Percentiles rank a stretch among this genome's conserved stretches.
These are phyloP conservation scores for Halocynthia aurantium DNA, from an alignment of 23 tunicate species.

Conservation along the genomic window DNA sequence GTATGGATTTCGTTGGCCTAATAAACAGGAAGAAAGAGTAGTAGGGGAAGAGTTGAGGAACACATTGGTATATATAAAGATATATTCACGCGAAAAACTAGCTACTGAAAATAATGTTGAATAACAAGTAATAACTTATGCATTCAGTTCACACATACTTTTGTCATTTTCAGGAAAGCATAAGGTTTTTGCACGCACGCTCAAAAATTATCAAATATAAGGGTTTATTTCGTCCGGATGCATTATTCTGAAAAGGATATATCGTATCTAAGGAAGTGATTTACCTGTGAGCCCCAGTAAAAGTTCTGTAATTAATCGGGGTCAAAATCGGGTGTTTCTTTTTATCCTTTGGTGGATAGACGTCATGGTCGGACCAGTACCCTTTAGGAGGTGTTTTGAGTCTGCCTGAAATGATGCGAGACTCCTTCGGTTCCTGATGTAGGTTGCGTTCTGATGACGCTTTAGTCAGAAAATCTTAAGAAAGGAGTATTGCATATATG, in stretches of 20 bases:
- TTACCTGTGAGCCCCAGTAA: slow-evolving; percentile 77
- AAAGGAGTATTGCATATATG: neutral
- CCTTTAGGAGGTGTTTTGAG: slow-evolving; percentile 74
- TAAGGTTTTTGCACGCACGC: no score
- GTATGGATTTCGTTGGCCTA: slow-evolving; percentile 59
- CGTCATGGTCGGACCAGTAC: slow-evolving; percentile 82
- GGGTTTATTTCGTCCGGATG: no score
- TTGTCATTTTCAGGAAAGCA: no score
- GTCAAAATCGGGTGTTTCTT: slow-evolving; percentile 31
- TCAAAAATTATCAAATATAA: no score
- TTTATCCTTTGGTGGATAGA: slow-evolving; percentile 10
- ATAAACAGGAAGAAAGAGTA: no score
- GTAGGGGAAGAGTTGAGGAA: no score
- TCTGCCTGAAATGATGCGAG: slow-evolving; percentile 6
- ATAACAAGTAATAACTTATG: no score
- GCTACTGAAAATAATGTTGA: no score
- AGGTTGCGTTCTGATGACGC: slow-evolving; percentile 17
- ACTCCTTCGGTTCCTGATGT: slow-evolving; percentile 20
- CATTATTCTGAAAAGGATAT: no score
- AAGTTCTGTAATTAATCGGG: slow-evolving; percentile 52
- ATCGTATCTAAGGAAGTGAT: neutral
- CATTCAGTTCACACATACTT: no score
- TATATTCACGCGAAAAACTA: no score
- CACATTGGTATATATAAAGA: no score
- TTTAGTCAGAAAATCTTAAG: neutral